Percentiles rank a stretch among this genome's conserved stretches.
phyloP scores from a whole-genome alignment of 2,113 vertebrate species.

The Carettochelys insculpta region DNA sequence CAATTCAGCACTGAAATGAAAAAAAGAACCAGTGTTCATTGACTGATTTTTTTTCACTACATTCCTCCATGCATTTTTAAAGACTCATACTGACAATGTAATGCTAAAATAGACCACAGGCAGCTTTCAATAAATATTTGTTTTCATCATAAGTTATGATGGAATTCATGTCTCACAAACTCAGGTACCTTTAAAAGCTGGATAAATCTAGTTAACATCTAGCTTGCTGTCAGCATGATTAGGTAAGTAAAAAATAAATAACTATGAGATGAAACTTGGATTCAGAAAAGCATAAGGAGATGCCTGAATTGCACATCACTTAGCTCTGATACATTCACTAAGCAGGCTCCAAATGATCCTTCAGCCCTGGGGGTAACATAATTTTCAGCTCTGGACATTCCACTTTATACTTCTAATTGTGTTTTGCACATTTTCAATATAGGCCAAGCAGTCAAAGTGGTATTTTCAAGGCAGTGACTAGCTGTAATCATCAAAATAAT shows the following conservation, averaged over 20 bases:
- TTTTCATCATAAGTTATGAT: slow-evolving; percentile 49
- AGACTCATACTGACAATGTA: not conserved
- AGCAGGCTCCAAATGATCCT: slow-evolving; percentile 15
- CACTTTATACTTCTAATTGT: slow-evolving; percentile 44
- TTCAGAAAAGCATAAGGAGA: not conserved
- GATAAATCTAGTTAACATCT: slow-evolving; percentile 50
- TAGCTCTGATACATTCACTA: not conserved
- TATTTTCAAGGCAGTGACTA: slow-evolving; percentile 9
- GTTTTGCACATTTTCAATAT: slow-evolving; percentile 29
- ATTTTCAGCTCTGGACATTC: slow-evolving; percentile 16
- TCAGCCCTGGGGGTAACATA: not conserved
- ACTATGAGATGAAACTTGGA: not conserved
- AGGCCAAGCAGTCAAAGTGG: slow-evolving; percentile 35
- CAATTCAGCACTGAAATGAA: not conserved
- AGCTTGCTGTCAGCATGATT: slow-evolving; percentile 33
- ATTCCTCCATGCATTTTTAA: slow-evolving; percentile 12
- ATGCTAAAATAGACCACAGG: slow-evolving; percentile 14
- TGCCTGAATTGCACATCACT: not conserved
- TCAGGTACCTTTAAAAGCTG: slow-evolving; percentile 49
- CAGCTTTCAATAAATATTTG: slow-evolving; percentile 27
- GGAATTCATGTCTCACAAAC: slow-evolving; percentile 44
- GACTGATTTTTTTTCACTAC: slow-evolving; percentile 7
- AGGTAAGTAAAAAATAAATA: slow-evolving; percentile 29
- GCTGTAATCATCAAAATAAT: slow-evolving; percentile 33
- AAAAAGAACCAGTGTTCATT: slow-evolving; percentile 13